Conservation (phyloP, 2,113 vertebrate species). For the Lasiurus cinereus region DNA sequence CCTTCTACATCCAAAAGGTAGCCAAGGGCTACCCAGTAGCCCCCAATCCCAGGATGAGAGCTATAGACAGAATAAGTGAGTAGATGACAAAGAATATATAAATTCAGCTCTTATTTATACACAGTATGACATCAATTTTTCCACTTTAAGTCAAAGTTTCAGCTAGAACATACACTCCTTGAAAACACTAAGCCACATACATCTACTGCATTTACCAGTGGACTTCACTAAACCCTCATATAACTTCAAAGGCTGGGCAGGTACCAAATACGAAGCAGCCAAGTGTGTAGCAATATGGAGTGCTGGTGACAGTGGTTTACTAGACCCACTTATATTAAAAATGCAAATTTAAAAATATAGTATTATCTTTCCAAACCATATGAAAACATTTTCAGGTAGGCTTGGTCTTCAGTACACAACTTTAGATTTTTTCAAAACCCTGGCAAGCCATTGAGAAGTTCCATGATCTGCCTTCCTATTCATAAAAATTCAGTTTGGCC, state of each 20-base stretch:
- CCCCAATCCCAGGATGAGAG: neutral
- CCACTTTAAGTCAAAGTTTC: neutral
- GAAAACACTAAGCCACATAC: neutral
- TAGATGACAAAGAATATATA: neutral
- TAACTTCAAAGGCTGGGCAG: neutral
- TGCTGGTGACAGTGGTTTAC: neutral
- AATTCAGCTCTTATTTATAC: neutral
- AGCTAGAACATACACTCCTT: neutral
- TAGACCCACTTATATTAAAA: neutral
- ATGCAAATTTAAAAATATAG: neutral
- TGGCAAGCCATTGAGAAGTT: neutral
- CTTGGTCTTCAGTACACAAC: neutral
- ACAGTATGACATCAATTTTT: neutral
- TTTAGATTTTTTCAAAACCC: slow-evolving; percentile 34
- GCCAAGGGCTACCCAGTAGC: neutral
- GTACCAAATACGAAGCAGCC: neutral
- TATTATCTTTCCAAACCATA: neutral
- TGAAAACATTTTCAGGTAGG: neutral
- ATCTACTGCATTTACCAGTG: neutral
- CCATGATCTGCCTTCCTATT: neutral
- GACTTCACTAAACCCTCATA: neutral
- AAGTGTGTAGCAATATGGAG: neutral
- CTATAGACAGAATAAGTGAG: neutral
- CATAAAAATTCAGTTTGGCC: slow-evolving; percentile 12
- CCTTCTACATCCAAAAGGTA: neutral